Percentiles rank a stretch among this genome's conserved stretches.
phyloP scores from a whole-genome alignment of 2,888 invertebrate genomes.

The Microctonus brassicae region DNA sequence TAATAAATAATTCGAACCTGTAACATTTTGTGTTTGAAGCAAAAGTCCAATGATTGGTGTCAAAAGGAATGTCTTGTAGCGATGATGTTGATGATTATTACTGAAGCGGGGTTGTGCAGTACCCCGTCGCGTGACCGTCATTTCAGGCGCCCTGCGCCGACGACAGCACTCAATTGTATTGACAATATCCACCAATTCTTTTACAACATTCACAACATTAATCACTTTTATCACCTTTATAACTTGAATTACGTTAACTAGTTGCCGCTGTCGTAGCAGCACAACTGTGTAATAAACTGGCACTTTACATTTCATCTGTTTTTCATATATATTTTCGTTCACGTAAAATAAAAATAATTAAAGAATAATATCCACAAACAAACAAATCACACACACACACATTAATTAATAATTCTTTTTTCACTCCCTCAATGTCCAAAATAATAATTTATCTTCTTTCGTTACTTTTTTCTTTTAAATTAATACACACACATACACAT shows the following conservation, averaged over 20 bases:
- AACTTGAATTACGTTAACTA: conserved; percentile 43
- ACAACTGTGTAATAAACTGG: conserved; percentile 30
- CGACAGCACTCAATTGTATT: conserved; percentile 19
- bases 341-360: neutral
- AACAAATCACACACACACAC: neutral
- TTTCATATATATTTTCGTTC: conserved; percentile 5
- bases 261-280: conserved; percentile 39
- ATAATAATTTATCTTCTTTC: neutral
- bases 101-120: conserved; percentile 55
- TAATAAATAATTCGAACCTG: conserved; percentile 49
- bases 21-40: conserved; percentile 57
- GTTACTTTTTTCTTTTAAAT: too few species aligned
- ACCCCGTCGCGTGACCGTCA: conserved; percentile 65
- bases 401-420: neutral
- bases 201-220: neutral
- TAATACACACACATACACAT: neutral
- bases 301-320: conserved; percentile 61
- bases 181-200: neutral
- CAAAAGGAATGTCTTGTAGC: conserved; percentile 57
- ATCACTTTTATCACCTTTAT: conserved; percentile 44
- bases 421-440: neutral
- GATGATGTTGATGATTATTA: conserved; percentile 15
- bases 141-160: conserved; percentile 65
- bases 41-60: conserved; percentile 56
- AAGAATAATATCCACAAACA: neutral